Percentiles rank a stretch among this genome's conserved stretches.
Evolutionary conservation across 2,888 invertebrate genomes (phyloP).

Genomic region (Chaitophorus viminalis): DNA sequence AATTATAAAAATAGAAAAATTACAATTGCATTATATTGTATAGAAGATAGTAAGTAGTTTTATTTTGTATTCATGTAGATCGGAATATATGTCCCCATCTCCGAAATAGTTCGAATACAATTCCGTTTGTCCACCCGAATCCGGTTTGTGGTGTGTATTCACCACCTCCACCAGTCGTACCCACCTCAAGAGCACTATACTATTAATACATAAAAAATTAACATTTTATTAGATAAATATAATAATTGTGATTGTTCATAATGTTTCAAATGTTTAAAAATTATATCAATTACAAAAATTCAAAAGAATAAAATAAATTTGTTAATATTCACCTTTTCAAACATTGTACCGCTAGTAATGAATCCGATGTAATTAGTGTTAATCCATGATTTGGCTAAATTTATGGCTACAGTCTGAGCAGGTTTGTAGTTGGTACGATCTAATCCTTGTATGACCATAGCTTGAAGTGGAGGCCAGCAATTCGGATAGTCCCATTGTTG

Average conservation of each 20-base stretch:
- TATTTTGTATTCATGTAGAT: conserved; percentile 22
- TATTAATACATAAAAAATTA: conserved; percentile 64
- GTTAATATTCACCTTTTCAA: conserved; percentile 66
- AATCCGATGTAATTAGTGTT: conserved; percentile 66
- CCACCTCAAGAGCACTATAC: conserved; percentile 76
- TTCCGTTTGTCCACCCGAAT: conserved; percentile 85
- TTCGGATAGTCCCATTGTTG: conserved; percentile 64
- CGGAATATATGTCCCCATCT: conserved; percentile 70
- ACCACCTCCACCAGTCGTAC: conserved; percentile 79
- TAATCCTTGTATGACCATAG: conserved; percentile 63
- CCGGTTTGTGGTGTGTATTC: conserved; percentile 83
- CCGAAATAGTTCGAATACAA: conserved; percentile 74
- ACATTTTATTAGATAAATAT: neutral
- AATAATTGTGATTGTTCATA: neutral
- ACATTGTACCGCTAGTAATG: conserved; percentile 66
- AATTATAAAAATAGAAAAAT: conserved; percentile 13
- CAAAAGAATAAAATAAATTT: neutral
- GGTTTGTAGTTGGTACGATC: conserved; percentile 64
- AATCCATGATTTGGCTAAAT: conserved; percentile 68
- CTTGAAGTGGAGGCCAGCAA: conserved; percentile 64
- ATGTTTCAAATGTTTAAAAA: neutral
- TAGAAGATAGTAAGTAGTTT: neutral
- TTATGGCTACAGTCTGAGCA: conserved; percentile 66
- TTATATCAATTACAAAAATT: no score
- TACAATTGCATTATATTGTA: neutral